Conservation (phyloP, 2,888 invertebrate genomes). For the Papilio gigon region DNA sequence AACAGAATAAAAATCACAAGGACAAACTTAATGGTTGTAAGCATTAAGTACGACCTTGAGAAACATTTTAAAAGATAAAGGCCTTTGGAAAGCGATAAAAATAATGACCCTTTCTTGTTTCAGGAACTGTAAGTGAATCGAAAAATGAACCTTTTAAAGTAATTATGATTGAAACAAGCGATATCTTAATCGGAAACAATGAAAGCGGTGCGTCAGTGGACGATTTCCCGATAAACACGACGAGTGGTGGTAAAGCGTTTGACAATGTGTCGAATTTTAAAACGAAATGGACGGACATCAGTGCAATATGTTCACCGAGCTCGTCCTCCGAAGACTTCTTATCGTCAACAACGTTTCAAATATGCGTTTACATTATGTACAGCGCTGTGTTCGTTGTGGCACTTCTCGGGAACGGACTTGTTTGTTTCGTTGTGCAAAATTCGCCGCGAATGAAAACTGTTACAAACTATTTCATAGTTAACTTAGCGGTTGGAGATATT, state of each 20-base stretch:
- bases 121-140: conserved; percentile 14
- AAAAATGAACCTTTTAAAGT: conserved; percentile 32
- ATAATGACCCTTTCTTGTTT: conserved; percentile 19
- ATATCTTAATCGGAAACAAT: conserved; percentile 17
- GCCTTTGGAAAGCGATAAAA: neutral
- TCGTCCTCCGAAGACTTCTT: conserved; percentile 60
- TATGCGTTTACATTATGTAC: conserved; percentile 87
- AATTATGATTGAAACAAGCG: conserved; percentile 37
- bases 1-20: neutral
- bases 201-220: conserved; percentile 48
- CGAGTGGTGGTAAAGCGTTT: conserved; percentile 45
- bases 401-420: conserved; percentile 88
- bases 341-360: conserved; percentile 82
- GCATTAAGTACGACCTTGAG: neutral
- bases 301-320: conserved; percentile 54
- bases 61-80: conserved; percentile 5
- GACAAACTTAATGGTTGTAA: conserved; percentile 1
- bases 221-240: conserved; percentile 46
- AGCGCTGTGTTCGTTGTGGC: conserved; percentile 87
- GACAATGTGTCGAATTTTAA: conserved; percentile 52
- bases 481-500: conserved; percentile 94
- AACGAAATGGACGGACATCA: conserved; percentile 59
- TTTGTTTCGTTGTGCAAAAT: conserved; percentile 92
- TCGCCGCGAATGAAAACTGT: conserved; percentile 95
- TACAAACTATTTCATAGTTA: conserved; percentile 95